Percentiles rank a stretch among this genome's conserved stretches.
These are phyloP conservation scores for Nymphalis urticae DNA, from an alignment of 2,888 invertebrate species.

Conservation along the genomic window DNA sequence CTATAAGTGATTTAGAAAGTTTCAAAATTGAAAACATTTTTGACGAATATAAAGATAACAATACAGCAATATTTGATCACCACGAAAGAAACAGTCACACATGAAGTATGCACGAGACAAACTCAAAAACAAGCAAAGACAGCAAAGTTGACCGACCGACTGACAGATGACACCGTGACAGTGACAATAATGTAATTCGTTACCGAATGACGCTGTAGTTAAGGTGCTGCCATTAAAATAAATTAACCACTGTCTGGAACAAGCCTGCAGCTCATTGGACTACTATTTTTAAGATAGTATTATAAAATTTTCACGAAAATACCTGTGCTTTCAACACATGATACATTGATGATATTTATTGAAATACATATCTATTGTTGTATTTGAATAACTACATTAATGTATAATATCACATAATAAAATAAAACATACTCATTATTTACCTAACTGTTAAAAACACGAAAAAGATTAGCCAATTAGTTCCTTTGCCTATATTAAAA, in stretches of 20 bases:
- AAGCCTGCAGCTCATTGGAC: too few relatives aligned
- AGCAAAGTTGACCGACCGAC: conserved; percentile 49
- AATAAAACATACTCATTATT: too few relatives aligned
- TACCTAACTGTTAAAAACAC: too few relatives aligned
- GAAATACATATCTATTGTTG: too few relatives aligned
- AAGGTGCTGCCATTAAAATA: neutral
- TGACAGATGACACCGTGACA: conserved; percentile 47
- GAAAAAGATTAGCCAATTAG: neutral
- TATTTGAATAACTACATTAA: too few relatives aligned
- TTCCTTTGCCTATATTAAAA: neutral
- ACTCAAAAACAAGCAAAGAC: conserved; percentile 55
- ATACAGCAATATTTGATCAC: conserved; percentile 45
- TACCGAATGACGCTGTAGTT: conserved; percentile 15
- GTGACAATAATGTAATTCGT: conserved; percentile 29
- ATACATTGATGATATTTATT: too few relatives aligned
- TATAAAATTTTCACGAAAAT: too few relatives aligned
- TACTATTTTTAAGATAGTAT: too few relatives aligned
- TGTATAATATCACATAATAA: too few relatives aligned
- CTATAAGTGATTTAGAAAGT: conserved; percentile 44
- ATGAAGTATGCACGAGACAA: conserved; percentile 50
- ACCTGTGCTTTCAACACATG: too few relatives aligned
- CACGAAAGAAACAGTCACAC: conserved; percentile 57
- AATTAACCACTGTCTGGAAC: neutral
- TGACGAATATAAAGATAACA: conserved; percentile 26
- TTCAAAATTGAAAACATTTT: conserved; percentile 44